These are phyloP conservation scores for Acleris emargana DNA, from an alignment of 2,888 invertebrate species.

Conservation along the genomic window DNA sequence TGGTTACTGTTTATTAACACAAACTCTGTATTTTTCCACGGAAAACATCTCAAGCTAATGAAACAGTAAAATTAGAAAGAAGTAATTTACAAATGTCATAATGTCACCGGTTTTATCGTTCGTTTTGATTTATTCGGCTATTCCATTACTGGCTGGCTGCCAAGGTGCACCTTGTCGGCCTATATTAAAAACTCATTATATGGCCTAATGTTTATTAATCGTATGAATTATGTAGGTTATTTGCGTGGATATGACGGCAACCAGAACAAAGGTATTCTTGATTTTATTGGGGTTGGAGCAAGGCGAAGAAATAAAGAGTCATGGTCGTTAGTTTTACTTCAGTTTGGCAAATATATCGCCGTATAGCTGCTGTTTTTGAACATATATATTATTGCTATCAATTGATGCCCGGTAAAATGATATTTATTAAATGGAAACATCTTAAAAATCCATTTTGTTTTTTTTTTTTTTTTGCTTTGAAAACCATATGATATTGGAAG, in stretches of 20 bases:
- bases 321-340: no score
- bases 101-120: conserved; percentile 27
- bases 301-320: no score
- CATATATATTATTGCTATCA: no score
- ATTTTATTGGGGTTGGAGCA: no score
- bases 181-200: conserved; percentile 29
- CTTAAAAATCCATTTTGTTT: no score
- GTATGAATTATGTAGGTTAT: conserved; percentile 12
- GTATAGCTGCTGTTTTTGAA: no score
- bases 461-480: no score
- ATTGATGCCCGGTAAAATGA: no score
- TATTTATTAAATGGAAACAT: no score
- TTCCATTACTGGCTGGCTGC: conserved; percentile 19
- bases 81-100: conserved; percentile 32
- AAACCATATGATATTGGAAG: no score
- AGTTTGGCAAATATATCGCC: no score
- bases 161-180: conserved; percentile 15
- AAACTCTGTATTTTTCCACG: conserved; percentile 6
- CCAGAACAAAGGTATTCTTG: no score
- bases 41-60: conserved; percentile 5
- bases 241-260: not conserved
- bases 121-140: conserved; percentile 30
- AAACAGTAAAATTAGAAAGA: conserved; percentile 30
- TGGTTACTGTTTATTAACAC: not conserved
- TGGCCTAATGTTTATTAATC: conserved; percentile 19